Base-by-base conservation (phyloP, 1,140 invertebrate species). In the Maconellicoccus hirsutus region DNA sequence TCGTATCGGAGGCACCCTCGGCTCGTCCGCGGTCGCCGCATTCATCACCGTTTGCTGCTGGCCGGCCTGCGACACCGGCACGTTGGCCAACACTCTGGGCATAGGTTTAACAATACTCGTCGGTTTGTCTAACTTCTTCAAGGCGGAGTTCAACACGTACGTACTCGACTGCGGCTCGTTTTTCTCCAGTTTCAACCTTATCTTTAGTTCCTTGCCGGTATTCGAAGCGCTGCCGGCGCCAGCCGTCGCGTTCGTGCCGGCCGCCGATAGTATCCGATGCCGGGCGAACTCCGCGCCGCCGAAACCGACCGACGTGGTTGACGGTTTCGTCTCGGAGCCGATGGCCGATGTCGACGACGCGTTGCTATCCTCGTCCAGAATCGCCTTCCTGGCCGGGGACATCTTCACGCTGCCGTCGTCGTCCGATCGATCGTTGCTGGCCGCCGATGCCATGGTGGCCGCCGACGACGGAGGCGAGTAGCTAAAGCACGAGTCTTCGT, bases 1-100 rank as follows among this genome's bases (percentile, higher is more conserved):
- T 77, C 94, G 92, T 76, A 95, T 81, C 1, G 92, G 92, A 23
- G 93, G 92, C 21, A 95, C 92, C 72, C 91, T 82, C 0, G 89
- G 86, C 76, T 93, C 91, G 72, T 87, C 72, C 12, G 63, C 59
- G 23, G 71, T 70, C 19, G 70, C 42, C 29, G 29, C 29, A 12
- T 33, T 33, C 29, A 33, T 33, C 29, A 33, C 29, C 6, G 42
- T 52, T 16, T 52, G 10, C 16, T 52, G 12, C 3, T 52, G 10
- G 16, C 12, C n/a, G 6, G 42, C 4, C 16, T 14, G n/a, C 4
- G 42, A 52, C 42, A 16, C 10, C 6, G n/a, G 12, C 16, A 19
- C 10, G n/a, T 19, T 52, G 42, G 42, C 3, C n/a, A 52, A 52
- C 42, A 52, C 42, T 52, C 42, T 14, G 6, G 42, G 42, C 42